Conservation (phyloP, 2,888 invertebrate species). For the Eristalis arbustorum region DNA sequence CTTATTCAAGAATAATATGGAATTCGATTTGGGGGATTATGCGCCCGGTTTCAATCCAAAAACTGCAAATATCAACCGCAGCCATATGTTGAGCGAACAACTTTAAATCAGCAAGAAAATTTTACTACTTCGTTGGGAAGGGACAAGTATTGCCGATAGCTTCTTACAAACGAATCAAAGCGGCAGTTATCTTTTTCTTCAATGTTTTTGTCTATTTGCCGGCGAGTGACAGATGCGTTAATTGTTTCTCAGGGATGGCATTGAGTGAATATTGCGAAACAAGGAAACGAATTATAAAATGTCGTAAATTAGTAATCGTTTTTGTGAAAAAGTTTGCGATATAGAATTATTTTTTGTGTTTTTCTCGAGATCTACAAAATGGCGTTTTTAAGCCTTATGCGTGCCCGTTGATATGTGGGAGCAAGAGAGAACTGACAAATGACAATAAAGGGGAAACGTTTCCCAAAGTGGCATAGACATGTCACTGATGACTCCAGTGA, state of each 20-base stretch:
- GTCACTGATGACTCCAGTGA: too few species aligned
- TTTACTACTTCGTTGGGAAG: background rate
- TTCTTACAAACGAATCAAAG: background rate
- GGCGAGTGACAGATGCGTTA: background rate
- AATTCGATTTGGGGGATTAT: background rate
- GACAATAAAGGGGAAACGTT: too few species aligned
- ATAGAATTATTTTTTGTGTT: too few species aligned
- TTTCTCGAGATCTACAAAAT: too few species aligned
- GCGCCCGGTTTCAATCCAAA: background rate
- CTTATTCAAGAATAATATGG: background rate
- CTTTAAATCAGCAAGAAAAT: constrained; percentile 16
- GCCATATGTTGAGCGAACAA: constrained; percentile 18
- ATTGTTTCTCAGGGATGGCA: background rate
- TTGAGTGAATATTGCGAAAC: background rate
- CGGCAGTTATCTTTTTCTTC: background rate
- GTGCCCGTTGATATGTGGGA: too few species aligned
- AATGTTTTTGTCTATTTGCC: background rate
- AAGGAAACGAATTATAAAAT: too few species aligned
- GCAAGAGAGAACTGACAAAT: too few species aligned
- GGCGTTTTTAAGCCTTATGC: too few species aligned
- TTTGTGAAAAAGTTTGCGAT: too few species aligned
- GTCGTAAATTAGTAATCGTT: too few species aligned
- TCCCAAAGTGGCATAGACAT: too few species aligned
- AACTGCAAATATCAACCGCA: background rate
- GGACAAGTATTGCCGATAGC: background rate